Base-by-base conservation (phyloP, 2,797 vertebrate species). In the Octomys mimax region DNA sequence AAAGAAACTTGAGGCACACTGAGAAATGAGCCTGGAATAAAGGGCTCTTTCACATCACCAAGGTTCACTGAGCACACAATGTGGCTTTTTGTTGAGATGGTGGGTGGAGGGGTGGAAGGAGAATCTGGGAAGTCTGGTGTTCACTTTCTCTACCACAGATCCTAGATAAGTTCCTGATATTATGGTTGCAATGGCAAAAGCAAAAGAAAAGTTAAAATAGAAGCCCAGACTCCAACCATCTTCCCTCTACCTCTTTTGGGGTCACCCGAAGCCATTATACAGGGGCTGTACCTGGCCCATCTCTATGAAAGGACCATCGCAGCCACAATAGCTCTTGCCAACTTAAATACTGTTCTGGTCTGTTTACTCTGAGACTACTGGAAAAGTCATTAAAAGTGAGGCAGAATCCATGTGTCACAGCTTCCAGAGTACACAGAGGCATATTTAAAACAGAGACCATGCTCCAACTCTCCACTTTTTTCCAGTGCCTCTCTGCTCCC, bases 61-160 rank as follows among this genome's bases (percentile, higher is more conserved):
- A 42, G 42, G 81, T 80, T 94, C 75, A 83, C 85, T 4, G 79
- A 96, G 75, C 79, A 97, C 95, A 98, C 95, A 98, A 97, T 71
- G 93, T 70, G 39, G 93, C 95, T 89, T 95, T 97, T 79, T 97
- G 96, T 97, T 62, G 62, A 49, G 33, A 61, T 52, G 21, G 81
- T 93, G 96, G 89, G 94, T 94, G 89, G 95, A 93, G 87, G 73
- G n/a, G 75, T 70, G 54, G 93, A 92, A 80, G 82, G 78, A 81
- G 93, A 97, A 49, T 86, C 93, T 92, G 91, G 94, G 93, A 97
- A 92, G 87, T 91, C 95, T 92, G 70, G 75, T 87, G 61, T 75
- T 96, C 71, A 26, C 73, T 95, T 71, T 84, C 62, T 80, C 70
- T 57, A 92, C 75, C 52, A 59, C 89, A 91, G 93, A 96, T 77